phyloP scores from a whole-genome alignment of 1,140 invertebrate genomes.

The Asobara japonica region DNA sequence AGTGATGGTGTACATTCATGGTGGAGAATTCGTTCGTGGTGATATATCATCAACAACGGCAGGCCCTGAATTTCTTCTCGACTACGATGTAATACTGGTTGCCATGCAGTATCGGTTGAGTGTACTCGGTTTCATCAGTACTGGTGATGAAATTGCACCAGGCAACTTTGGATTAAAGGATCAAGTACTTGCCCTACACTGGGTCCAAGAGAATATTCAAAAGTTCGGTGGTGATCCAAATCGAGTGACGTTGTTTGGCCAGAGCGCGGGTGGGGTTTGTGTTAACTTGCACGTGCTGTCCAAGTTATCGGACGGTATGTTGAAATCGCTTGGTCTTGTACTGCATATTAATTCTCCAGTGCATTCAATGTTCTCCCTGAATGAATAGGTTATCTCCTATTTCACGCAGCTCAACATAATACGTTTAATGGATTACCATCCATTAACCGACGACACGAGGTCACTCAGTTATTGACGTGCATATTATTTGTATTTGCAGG shows the following conservation, averaged over 20 bases:
- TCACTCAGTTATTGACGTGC: not conserved
- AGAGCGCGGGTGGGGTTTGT: slow-evolving; percentile 45
- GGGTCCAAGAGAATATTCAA: slow-evolving; percentile 59
- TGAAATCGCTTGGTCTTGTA: not conserved
- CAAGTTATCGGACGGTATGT: slow-evolving; percentile 53
- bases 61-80: slow-evolving; percentile 68
- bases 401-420: not conserved
- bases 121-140: slow-evolving; percentile 69
- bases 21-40: slow-evolving; percentile 64
- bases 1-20: slow-evolving; percentile 68
- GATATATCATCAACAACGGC: slow-evolving; percentile 44
- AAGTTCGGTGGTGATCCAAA: slow-evolving; percentile 55
- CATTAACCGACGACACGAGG: not conserved
- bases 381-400: not conserved
- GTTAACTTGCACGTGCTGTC: slow-evolving; percentile 67
- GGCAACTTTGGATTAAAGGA: slow-evolving; percentile 67
- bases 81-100: slow-evolving; percentile 69
- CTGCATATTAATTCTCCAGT: not conserved
- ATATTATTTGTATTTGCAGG: slow-evolving; percentile 52
- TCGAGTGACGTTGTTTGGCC: slow-evolving; percentile 48
- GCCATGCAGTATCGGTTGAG: slow-evolving; percentile 70
- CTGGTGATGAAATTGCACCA: slow-evolving; percentile 50
- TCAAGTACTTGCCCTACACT: slow-evolving; percentile 63
- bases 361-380: not conserved
- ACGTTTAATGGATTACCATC: not conserved